Conservation (phyloP, 2,888 invertebrate species). For the Tanytarsus gracilentus region DNA sequence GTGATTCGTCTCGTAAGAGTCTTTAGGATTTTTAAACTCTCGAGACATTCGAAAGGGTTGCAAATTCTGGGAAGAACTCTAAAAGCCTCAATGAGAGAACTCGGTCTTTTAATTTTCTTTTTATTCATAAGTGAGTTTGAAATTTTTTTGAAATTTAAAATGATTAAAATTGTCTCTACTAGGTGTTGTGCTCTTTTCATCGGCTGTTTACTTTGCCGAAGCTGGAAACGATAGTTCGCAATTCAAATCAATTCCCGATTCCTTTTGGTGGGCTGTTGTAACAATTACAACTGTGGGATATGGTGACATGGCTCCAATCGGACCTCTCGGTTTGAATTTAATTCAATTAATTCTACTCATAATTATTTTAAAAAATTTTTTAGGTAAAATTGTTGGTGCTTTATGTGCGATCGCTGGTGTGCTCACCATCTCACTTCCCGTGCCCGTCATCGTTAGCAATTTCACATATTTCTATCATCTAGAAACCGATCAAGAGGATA, state of each 20-base stretch:
- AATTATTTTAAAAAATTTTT: no score
- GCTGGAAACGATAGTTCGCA: slow-evolving; percentile 99
- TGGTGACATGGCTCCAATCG: slow-evolving; percentile 60
- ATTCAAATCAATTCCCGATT: slow-evolving; percentile 99
- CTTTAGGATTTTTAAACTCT: slow-evolving; percentile 99
- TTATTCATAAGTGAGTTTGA: slow-evolving; percentile 89
- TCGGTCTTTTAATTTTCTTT: slow-evolving; percentile 99
- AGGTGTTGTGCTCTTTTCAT: slow-evolving; percentile 99
- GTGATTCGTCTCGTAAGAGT: slow-evolving; percentile 98
- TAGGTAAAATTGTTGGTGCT: slow-evolving; percentile 98
- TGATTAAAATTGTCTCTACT: slow-evolving; percentile 36
- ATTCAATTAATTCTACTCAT: no score
- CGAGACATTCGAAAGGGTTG: slow-evolving; percentile 98
- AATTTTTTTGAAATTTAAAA: slow-evolving; percentile 33
- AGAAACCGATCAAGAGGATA: slow-evolving; percentile 98
- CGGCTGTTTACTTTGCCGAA: slow-evolving; percentile 99
- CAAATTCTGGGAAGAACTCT: slow-evolving; percentile 98
- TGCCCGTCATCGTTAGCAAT: slow-evolving; percentile 99
- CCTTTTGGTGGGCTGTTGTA: slow-evolving; percentile 99
- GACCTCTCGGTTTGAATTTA: no score
- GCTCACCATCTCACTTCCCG: slow-evolving; percentile 96
- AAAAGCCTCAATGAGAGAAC: slow-evolving; percentile 98
- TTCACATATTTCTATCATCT: slow-evolving; percentile 99
- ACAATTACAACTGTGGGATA: slow-evolving; percentile 55
- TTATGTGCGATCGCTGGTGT: slow-evolving; percentile 99